Conservation (phyloP, 2,113 vertebrate genomes). For the Athene cunicularia region DNA sequence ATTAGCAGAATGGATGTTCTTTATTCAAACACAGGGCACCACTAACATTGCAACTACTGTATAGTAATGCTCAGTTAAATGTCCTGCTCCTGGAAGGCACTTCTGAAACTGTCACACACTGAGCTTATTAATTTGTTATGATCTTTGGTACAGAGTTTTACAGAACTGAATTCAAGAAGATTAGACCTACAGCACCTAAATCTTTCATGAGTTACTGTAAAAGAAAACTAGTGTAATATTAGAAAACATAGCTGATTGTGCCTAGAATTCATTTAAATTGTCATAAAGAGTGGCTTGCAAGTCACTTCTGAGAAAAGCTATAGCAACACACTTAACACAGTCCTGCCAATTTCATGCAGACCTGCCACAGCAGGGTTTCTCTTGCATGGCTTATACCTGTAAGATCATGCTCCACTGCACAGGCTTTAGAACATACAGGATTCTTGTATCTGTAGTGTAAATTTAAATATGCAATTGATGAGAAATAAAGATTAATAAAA, state of each 20-base stretch:
- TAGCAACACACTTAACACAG: neutral
- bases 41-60: neutral
- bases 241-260: neutral
- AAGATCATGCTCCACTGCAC: neutral
- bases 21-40: neutral
- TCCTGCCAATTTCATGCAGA: neutral
- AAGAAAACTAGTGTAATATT: neutral
- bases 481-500: neutral
- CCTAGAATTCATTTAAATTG: neutral
- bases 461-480: neutral
- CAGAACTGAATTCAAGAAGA: neutral
- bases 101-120: neutral
- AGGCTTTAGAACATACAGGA: neutral
- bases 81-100: neutral
- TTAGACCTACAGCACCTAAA: neutral
- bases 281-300: neutral
- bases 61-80: neutral
- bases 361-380: neutral
- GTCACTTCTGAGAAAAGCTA: neutral
- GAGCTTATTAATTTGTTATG: neutral
- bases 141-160: neutral
- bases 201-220: fast-evolving
- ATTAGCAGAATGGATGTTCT: neutral
- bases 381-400: neutral
- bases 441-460: neutral